These are phyloP conservation scores for Aricia agestis DNA, from an alignment of 1,140 invertebrate species.

Conservation along the genomic window DNA sequence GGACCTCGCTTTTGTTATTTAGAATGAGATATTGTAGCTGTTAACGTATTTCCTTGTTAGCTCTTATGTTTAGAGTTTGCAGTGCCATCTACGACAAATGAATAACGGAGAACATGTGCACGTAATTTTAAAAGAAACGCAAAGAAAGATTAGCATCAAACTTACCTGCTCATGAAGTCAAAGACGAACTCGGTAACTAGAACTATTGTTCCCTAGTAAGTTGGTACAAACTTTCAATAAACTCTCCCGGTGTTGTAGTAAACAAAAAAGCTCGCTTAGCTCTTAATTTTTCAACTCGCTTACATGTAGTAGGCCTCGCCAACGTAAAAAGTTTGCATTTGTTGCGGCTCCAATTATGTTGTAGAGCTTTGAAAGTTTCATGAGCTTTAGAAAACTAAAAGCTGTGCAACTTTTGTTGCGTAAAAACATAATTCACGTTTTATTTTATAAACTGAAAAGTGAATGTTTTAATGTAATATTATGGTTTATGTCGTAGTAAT, in stretches of 20 bases:
- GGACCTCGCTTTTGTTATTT: constrained; percentile 36
- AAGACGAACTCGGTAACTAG: too few species aligned
- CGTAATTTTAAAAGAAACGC: not conserved
- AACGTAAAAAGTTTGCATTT: not conserved
- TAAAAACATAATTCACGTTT: not conserved
- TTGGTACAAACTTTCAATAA: too few species aligned
- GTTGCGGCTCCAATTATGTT: constrained; percentile 2
- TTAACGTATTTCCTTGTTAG: constrained; percentile 5
- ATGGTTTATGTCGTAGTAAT: too few species aligned
- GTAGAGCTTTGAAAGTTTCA: not conserved
- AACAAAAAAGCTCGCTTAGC: not conserved
- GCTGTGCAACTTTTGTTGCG: not conserved
- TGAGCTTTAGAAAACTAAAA: not conserved
- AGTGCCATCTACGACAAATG: not conserved
- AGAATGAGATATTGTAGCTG: constrained; percentile 31
- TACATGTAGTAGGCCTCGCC: not conserved
- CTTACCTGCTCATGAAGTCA: too few species aligned
- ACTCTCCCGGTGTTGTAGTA: not conserved
- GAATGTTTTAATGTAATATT: constrained; percentile 6
- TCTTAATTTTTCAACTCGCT: not conserved
- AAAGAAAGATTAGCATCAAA: not conserved
- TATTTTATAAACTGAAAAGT: not conserved
- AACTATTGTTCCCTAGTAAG: too few species aligned
- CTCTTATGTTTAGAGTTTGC: not conserved
- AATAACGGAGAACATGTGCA: not conserved